Evolutionary conservation across 2,797 vertebrate genomes (phyloP).

Genomic region (Falco rusticolus): DNA sequence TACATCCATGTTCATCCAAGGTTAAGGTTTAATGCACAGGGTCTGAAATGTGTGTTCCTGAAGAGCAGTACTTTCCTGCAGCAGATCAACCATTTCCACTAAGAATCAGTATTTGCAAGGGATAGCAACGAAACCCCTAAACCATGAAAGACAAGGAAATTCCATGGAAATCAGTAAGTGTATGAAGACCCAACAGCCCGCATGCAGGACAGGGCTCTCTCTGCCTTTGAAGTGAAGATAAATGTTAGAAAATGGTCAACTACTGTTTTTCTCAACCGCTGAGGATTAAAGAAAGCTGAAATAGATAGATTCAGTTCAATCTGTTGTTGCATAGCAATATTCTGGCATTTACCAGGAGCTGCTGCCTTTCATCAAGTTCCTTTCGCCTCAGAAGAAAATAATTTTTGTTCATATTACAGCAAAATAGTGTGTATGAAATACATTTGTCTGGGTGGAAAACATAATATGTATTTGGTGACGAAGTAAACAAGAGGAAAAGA

Average conservation of each 20-base stretch:
- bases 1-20: neutral
- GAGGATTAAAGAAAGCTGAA: neutral
- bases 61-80: neutral
- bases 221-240: neutral
- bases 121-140: neutral
- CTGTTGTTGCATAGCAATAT: constrained; percentile 57
- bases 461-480: neutral
- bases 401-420: constrained; percentile 9
- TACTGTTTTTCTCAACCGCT: neutral
- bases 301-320: neutral
- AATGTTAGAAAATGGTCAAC: neutral
- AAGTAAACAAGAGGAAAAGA: neutral
- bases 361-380: constrained; percentile 35
- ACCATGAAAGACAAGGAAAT: neutral
- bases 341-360: constrained; percentile 25
- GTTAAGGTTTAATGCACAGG: neutral
- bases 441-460: constrained; percentile 26
- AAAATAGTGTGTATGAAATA: constrained; percentile 26
- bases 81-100: neutral
- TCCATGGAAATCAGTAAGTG: neutral
- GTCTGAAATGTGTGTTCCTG: neutral
- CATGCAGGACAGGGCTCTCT: neutral
- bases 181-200: neutral
- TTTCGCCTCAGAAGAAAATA: constrained; percentile 55
- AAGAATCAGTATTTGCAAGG: neutral